Conservation (phyloP, 2,888 invertebrate genomes). For the Agonopterix heracliana region DNA sequence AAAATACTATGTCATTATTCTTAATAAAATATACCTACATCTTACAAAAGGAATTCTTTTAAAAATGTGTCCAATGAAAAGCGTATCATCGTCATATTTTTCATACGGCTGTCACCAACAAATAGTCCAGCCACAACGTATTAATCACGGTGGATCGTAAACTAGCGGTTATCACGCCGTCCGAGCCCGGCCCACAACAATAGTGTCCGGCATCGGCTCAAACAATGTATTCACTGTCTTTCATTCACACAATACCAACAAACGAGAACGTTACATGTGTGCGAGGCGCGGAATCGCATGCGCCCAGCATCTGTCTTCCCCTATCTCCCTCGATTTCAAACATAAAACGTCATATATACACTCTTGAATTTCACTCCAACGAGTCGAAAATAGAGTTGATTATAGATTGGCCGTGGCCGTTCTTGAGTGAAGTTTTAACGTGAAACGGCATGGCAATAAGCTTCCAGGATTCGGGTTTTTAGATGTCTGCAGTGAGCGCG, state of each 20-base stretch:
- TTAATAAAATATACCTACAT: too few relatives aligned
- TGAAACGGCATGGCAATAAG: slow-evolving; percentile 60
- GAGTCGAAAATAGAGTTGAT: not conserved
- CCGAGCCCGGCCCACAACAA: slow-evolving; percentile 49
- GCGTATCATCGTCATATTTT: too few relatives aligned
- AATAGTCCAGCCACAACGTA: slow-evolving; percentile 19
- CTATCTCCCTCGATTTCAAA: slow-evolving; percentile 33
- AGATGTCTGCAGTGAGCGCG: slow-evolving; percentile 58
- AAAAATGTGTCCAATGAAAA: too few relatives aligned
- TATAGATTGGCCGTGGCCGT: slow-evolving; percentile 16
- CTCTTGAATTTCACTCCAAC: too few relatives aligned
- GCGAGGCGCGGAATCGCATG: slow-evolving; percentile 50
- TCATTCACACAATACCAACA: slow-evolving; percentile 31
- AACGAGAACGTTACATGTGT: slow-evolving; percentile 29
- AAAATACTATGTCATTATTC: too few relatives aligned
- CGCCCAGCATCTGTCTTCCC: slow-evolving; percentile 71
- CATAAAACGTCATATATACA: slow-evolving; percentile 22
- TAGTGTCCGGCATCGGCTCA: slow-evolving; percentile 51
- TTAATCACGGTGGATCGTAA: slow-evolving; percentile 46
- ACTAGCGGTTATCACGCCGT: slow-evolving; percentile 35
- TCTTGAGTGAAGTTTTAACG: slow-evolving; percentile 34
- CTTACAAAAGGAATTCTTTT: too few relatives aligned
- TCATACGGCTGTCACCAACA: slow-evolving; percentile 8
- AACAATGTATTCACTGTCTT: slow-evolving; percentile 49
- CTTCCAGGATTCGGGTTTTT: slow-evolving; percentile 69